phyloP scores from a whole-genome alignment of 2,113 vertebrate species.

The Engystomops pustulosus region DNA sequence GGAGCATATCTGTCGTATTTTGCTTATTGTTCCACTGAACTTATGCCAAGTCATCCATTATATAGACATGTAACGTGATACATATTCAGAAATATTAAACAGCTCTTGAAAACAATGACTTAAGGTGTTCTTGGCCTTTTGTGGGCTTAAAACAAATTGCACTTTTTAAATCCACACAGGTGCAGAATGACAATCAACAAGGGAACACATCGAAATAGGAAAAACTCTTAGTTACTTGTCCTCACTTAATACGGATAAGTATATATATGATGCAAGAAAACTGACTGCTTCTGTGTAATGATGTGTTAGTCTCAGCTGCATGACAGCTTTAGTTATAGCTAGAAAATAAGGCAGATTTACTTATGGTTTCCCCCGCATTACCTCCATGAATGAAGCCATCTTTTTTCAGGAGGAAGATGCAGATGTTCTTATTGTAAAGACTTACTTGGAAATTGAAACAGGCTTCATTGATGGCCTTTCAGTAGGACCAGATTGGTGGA shows the following conservation, averaged over 20 bases:
- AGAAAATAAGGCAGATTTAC: constrained; percentile 8
- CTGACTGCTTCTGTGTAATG: constrained; percentile 56
- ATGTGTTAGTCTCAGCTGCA: constrained; percentile 42
- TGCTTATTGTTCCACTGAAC: constrained; percentile 39
- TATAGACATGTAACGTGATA: constrained; percentile 30
- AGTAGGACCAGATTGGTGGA: too few relatives aligned
- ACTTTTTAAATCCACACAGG: constrained; percentile 60
- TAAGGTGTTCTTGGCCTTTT: constrained; percentile 48
- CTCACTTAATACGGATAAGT: constrained; percentile 49
- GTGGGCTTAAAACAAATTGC: constrained; percentile 53
- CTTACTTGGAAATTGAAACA: not conserved
- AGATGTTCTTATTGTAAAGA: not conserved
- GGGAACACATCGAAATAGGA: constrained; percentile 46
- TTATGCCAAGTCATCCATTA: constrained; percentile 45
- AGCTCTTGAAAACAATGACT: constrained; percentile 52
- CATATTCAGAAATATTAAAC: constrained; percentile 45
- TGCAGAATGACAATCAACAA: constrained; percentile 53
- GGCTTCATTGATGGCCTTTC: too few relatives aligned
- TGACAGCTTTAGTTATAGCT: constrained; percentile 37
- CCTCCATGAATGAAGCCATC: not conserved
- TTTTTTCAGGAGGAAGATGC: not conserved
- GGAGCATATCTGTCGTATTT: not conserved
- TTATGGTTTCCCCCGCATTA: constrained; percentile 3
- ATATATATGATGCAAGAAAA: constrained; percentile 53
- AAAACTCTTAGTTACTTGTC: constrained; percentile 50